phyloP scores from a whole-genome alignment of 2,113 vertebrate genomes.

The Protobothrops flavoviridis region DNA sequence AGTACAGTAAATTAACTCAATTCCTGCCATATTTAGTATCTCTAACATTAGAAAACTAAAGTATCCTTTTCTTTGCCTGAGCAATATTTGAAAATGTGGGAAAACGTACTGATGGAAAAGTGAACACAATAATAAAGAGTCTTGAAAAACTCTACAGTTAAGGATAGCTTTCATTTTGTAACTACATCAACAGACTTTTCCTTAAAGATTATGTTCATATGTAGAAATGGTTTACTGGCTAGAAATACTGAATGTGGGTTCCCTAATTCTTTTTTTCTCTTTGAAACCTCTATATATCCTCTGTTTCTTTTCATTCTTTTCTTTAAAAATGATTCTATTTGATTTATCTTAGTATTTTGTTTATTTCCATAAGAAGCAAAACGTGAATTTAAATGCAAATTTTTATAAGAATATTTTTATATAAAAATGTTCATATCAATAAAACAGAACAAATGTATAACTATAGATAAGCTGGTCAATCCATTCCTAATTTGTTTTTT shows the following conservation, averaged over 20 bases:
- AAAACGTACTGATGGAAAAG: background rate
- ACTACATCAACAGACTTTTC: background rate
- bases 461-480: background rate
- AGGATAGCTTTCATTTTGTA: background rate
- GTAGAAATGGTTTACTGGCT: background rate
- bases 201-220: background rate
- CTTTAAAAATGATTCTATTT: background rate
- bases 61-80: background rate
- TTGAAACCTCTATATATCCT: background rate
- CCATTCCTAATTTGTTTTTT: background rate
- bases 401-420: background rate
- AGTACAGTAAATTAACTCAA: background rate
- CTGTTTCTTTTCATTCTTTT: background rate
- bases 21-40: background rate
- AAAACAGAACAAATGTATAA: background rate
- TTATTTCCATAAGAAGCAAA: background rate
- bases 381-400: background rate
- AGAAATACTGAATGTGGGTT: background rate
- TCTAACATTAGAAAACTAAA: background rate
- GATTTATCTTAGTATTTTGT: background rate
- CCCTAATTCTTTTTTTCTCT: background rate
- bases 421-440: background rate
- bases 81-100: background rate
- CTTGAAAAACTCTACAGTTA: background rate
- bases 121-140: background rate